phyloP scores from a whole-genome alignment of 2,888 invertebrate genomes.

The Cerceris rybyensis region DNA sequence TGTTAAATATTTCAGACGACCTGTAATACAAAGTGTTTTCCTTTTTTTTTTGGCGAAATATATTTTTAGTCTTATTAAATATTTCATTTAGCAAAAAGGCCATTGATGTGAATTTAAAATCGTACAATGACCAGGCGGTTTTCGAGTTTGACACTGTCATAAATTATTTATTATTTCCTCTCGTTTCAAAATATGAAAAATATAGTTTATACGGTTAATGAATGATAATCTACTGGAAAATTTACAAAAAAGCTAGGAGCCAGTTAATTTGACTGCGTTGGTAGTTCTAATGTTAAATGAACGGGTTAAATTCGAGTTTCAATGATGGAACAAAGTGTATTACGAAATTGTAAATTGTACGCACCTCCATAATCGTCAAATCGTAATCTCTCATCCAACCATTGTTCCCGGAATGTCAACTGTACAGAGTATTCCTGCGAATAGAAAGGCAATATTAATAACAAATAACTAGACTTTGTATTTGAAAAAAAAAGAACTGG shows the following conservation, averaged over 20 bases:
- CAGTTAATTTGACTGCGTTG: not conserved
- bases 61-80: too few species aligned
- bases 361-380: constrained; percentile 94
- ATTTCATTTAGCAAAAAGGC: too few species aligned
- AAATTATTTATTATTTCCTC: too few species aligned
- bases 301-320: not conserved
- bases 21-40: constrained; percentile 81
- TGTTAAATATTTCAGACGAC: constrained; percentile 94
- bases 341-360: constrained; percentile 66
- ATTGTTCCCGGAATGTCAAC: constrained; percentile 98
- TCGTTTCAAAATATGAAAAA: too few species aligned
- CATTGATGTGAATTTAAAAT: too few species aligned
- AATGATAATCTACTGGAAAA: not conserved
- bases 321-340: not conserved
- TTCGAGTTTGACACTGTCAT: too few species aligned
- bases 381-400: constrained; percentile 95
- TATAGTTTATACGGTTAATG: not conserved
- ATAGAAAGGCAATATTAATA: constrained; percentile 25
- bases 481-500: not conserved
- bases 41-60: not conserved
- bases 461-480: not conserved
- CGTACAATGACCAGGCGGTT: too few species aligned
- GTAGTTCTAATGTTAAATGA: not conserved
- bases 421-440: constrained; percentile 98
- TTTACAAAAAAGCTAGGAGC: not conserved